Conservation (phyloP, 2,888 invertebrate genomes). For the Copidosoma aretas region DNA sequence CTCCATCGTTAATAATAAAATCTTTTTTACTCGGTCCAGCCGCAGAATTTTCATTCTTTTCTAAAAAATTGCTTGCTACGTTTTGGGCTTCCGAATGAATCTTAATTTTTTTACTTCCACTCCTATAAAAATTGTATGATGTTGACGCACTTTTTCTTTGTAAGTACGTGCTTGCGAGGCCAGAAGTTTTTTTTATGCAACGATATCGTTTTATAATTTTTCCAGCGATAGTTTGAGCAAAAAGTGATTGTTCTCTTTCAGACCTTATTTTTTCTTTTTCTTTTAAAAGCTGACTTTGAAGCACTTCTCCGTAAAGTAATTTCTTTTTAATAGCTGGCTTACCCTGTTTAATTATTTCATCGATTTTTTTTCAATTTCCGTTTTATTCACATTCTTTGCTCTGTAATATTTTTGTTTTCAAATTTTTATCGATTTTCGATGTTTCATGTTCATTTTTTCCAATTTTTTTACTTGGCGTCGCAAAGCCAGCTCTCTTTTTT, state of each 20-base stretch:
- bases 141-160: neutral
- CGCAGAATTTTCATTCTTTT: slow-evolving; percentile 6
- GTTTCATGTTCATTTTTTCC: neutral
- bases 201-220: slow-evolving; percentile 18
- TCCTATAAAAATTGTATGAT: neutral
- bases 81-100: neutral
- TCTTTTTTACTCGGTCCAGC: neutral
- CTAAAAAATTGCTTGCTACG: neutral
- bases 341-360: neutral
- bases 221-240: slow-evolving; percentile 5
- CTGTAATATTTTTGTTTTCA: neutral
- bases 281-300: neutral
- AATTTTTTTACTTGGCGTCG: neutral
- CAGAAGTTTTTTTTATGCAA: slow-evolving; percentile 8
- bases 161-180: neutral
- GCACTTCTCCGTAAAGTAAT: neutral
- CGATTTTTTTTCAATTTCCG: neutral
- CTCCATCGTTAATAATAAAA: slow-evolving; percentile 1
- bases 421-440: neutral
- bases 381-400: neutral
- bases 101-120: neutral
- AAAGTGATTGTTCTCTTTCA: neutral
- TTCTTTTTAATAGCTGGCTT: neutral
- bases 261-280: neutral
- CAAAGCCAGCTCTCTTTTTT: neutral